Conservation (phyloP, 2,113 vertebrate species). For the Psittacula cyanocephala region DNA sequence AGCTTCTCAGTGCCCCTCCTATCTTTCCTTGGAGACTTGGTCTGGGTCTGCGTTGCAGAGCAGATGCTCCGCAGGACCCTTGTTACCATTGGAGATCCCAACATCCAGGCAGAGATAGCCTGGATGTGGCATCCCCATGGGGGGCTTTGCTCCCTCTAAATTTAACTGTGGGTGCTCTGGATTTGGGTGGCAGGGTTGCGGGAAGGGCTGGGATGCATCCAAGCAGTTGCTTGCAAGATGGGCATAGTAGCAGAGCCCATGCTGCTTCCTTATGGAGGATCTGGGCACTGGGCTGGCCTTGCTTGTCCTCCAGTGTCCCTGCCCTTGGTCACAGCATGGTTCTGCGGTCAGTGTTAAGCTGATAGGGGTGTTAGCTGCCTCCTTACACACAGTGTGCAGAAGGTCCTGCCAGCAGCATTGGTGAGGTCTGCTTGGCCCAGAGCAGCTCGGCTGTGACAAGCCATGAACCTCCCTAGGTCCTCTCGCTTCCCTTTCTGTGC, state of each 20-base stretch:
- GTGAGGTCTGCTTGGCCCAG: background rate
- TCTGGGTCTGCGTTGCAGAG: background rate
- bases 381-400: background rate
- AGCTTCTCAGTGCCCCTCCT: fast-evolving
- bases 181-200: background rate
- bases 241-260: background rate
- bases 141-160: background rate
- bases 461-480: background rate
- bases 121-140: fast-evolving
- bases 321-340: fast-evolving
- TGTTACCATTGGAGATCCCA: background rate
- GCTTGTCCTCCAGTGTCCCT: background rate
- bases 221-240: background rate
- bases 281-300: fast-evolving
- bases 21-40: background rate
- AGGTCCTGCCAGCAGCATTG: background rate
- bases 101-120: background rate
- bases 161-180: background rate
- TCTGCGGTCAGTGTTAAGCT: background rate
- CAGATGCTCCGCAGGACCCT: background rate
- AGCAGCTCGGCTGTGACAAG: fast-evolving
- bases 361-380: background rate
- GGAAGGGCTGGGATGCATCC: background rate
- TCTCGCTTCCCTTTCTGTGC: fast-evolving
- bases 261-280: background rate